Evolutionary conservation across 2,888 invertebrate genomes (phyloP), one percentile per base, ranked within the genome.

Genomic region (Synergus laeviventris): DNA sequence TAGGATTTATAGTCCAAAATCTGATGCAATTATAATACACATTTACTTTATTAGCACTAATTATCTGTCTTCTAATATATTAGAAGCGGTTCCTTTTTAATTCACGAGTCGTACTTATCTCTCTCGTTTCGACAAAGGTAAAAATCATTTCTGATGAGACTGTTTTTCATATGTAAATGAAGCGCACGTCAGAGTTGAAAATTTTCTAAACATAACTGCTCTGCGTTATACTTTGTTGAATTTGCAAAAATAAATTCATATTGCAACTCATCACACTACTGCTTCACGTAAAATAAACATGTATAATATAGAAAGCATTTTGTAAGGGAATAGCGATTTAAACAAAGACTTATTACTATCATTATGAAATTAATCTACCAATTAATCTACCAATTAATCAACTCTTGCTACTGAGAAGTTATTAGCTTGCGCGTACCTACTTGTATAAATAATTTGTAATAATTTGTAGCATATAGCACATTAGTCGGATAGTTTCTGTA

Each of bases 371-470:
- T 62, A 62, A 62, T 62, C n/a, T 62, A n/a, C 36, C 61, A 62
- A 18, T 62, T 62, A 62, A 62, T 62, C 38, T 62, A n/a, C 36
- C 61, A 62, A 18, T 62, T 62, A 62, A 62, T 62, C 38, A 62
- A n/a, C 61, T 31, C n/a, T 38, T n/a, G n/a, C 61, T 62, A 38
- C 61, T 62, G 36, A 62, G 61, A 38, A n/a, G 8, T 62, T 62
- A 62, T 62, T 38, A 62, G 36, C 38, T 62, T 38, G n/a, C 18
- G 14, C n/a, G n/a, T n/a, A n/a, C n/a, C n/a, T 49, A 31, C 31
- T 60, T 60, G 60, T 60, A 60, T 60, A 36, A 31, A 21, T 42
- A 4, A n/a, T n/a, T n/a, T n/a, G n/a, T n/a, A n/a, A n/a, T n/a
- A n/a, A n/a, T n/a, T n/a, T n/a, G n/a, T 31, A 31, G 31, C 31